Base-by-base conservation (phyloP, 2,797 vertebrate species). In the Otolemur crassicaudatus region DNA sequence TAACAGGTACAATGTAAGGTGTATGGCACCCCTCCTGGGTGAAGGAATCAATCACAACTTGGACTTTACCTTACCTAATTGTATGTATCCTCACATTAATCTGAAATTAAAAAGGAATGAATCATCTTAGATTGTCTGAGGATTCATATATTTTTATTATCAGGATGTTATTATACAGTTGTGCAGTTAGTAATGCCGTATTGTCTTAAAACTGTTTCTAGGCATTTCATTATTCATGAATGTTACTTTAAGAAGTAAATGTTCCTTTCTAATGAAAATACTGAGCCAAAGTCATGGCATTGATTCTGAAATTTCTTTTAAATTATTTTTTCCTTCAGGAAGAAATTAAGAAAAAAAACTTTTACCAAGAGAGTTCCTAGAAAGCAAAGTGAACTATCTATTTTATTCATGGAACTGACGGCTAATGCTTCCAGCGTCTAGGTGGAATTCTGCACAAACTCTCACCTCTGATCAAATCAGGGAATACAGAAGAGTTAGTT, bases 111-210 rank as follows among this genome's bases (percentile, higher is more conserved):
- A 53, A 53, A 86, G 43, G 5, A 76, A 75, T 0, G 0, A 29
- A 76, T 92, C 17, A 82, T 86, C 81, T 94, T 58, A 76, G 31
- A 81, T 92, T 84, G 31, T 34, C 81, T 93, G 69, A 83, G 75
- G 16, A 69, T 34, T 79, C 23, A 1, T 69, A 34, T 79, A 80
- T 70, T 60, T 17, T 76, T 84, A 91, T 72, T 87, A 88, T 76
- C 22, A 87, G 23, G 1, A 65, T 60, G 25, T 22, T 90, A 8
- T 69, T 84, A 77, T 70, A 70, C 65, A n/a, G 27, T 23, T 4
- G 34, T 12, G 4, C 9, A 85, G 80, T 84, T 60, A 80, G 3
- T 70, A 88, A 95, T 89, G 43, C 1, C 3, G 20, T 58, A 77
- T 34, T 37, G 0, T 65, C 25, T 19, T 56, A 75, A 16, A 20